Conservation (phyloP, 1,140 invertebrate genomes). For the Drosophila varians region DNA sequence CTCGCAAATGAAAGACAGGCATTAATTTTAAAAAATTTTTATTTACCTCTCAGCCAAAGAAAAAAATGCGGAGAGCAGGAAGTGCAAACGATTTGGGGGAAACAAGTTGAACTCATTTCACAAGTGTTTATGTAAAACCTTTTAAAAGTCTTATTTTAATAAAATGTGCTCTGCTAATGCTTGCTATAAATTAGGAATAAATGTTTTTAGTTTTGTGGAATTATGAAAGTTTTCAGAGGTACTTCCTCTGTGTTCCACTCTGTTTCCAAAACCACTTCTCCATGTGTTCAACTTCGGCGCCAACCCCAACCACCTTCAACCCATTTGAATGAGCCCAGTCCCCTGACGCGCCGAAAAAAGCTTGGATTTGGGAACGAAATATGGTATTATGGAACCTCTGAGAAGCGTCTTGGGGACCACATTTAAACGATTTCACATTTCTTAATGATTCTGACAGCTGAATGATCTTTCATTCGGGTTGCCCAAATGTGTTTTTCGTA, state of each 20-base stretch:
- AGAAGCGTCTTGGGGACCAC: constrained; percentile 27
- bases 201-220: no score
- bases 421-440: constrained; percentile 78
- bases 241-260: neutral
- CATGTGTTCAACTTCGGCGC: constrained; percentile 57
- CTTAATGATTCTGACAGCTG: constrained; percentile 81
- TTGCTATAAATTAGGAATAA: neutral
- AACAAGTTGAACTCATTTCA: constrained; percentile 29
- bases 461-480: constrained; percentile 72
- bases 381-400: constrained; percentile 25
- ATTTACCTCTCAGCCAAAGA: constrained; percentile 28
- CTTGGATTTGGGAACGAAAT: constrained; percentile 46
- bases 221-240: neutral
- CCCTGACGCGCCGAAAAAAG: constrained; percentile 33
- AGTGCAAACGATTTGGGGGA: constrained; percentile 12
- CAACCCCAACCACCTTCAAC: constrained; percentile 21
- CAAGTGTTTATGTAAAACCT: constrained; percentile 25
- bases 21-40: constrained; percentile 27
- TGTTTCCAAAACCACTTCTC: constrained; percentile 16
- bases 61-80: constrained; percentile 1
- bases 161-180: neutral
- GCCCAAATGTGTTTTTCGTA: constrained; percentile 45
- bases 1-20: constrained; percentile 28
- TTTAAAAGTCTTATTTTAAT: neutral
- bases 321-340: constrained; percentile 11